These are phyloP conservation scores for Tuta absoluta DNA, from an alignment of 2,888 invertebrate species.

Conservation along the genomic window DNA sequence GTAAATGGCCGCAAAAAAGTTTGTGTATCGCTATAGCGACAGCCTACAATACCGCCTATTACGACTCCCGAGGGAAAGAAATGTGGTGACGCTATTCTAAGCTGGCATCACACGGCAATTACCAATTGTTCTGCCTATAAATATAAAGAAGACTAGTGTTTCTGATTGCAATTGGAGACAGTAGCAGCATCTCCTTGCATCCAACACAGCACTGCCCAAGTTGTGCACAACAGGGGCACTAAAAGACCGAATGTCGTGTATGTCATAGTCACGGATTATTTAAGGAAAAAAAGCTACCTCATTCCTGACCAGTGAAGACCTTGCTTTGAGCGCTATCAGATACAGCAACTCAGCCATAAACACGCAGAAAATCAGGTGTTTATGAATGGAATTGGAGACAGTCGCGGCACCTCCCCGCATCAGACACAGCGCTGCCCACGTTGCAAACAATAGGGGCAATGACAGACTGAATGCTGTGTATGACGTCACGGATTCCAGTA, in stretches of 20 bases:
- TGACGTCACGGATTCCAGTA: slow-evolving; percentile 92
- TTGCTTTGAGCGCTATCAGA: slow-evolving; percentile 91
- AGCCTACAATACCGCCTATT: too few species aligned
- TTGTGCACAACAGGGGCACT: neutral
- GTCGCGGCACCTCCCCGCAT: slow-evolving; percentile 91
- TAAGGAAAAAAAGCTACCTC: slow-evolving; percentile 79
- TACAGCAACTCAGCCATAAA: slow-evolving; percentile 93
- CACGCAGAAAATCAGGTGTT: slow-evolving; percentile 95
- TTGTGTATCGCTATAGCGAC: too few species aligned
- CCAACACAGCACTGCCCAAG: slow-evolving; percentile 83
- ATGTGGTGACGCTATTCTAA: too few species aligned
- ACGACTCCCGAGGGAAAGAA: too few species aligned
- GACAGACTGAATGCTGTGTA: slow-evolving; percentile 94
- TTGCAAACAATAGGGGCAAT: slow-evolving; percentile 88
- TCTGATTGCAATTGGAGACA: slow-evolving; percentile 96
- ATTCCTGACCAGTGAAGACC: slow-evolving; percentile 89
- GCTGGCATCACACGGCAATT: too few species aligned
- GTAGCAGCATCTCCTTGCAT: slow-evolving; percentile 91
- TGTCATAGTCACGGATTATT: neutral
- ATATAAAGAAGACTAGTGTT: slow-evolving; percentile 95
- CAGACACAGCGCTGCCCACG: slow-evolving; percentile 90
- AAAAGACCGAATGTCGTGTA: neutral
- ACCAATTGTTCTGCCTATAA: slow-evolving; percentile 75
- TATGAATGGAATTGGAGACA: slow-evolving; percentile 96
- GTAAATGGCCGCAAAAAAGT: too few species aligned